Base-by-base conservation (phyloP, 2,888 invertebrate genomes). In the Sinelater perroti region DNA sequence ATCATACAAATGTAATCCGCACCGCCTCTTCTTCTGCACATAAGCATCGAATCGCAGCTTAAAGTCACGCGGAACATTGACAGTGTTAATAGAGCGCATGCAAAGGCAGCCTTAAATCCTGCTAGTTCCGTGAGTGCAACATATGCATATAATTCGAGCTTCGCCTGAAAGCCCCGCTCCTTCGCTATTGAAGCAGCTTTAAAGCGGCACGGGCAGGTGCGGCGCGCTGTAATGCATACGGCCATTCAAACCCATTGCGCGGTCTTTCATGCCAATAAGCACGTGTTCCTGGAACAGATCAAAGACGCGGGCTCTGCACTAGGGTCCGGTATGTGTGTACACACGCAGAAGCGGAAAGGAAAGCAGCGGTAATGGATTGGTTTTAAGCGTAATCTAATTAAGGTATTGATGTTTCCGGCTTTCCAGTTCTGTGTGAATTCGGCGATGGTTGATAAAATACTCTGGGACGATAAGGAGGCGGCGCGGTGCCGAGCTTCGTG, bases 311-410 rank as follows among this genome's bases (percentile, higher is more conserved):
- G 20, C 33, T 46, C 33, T 46, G 20, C 18, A 30, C 8, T 21
- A 11, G 20, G 17, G 26, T 13, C 38, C 21, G 20, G 11, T 16
- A 11, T 4, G 45, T 30, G 30, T 18, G 24, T 35, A 16, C 26
- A 40, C 28, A 28, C 24, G 24, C 24, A 10, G 24, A 18, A 46
- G 13, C 46, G 31, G 46, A 49, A 49, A 49, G 36, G 49, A 49
- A 49, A 49, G 38, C 49, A 38, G 24, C 49, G 36, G 35, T 49
- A 49, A 49, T 49, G 49, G 49, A 49, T 49, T 49, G 49, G 49
- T 17, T 49, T 36, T 38, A 49, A 38, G 28, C 18, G 38, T 49
- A 49, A 49, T 49, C 49, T 49, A 49, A 49, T 49, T 49, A 49
- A 38, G 26, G 36, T 49, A 49, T 28, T 36, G 36, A 26, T 49